Evolutionary conservation across 1,140 invertebrate species (phyloP).

Genomic region (Triops cancriformis): DNA sequence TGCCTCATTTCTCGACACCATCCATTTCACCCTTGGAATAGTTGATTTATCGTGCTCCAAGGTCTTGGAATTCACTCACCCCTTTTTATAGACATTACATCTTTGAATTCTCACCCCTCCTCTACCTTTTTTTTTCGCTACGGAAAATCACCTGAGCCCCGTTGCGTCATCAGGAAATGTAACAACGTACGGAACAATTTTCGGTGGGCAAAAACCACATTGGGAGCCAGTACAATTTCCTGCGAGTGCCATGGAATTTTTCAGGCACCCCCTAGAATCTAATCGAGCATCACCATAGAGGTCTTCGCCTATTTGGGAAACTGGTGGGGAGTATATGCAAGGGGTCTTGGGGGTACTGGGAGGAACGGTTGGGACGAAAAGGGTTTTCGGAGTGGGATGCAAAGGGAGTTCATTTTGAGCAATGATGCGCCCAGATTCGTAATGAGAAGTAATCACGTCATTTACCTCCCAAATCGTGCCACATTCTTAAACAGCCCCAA

Average conservation of each 20-base stretch:
- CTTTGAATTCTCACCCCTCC: not conserved
- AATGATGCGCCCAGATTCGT: not conserved
- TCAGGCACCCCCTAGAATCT: not conserved
- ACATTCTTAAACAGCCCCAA: not conserved
- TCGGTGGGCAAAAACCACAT: no score
- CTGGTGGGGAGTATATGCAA: not conserved
- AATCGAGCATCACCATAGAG: not conserved
- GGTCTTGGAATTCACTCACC: not conserved
- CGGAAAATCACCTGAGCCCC: no score
- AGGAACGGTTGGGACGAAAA: not conserved
- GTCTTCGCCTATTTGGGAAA: not conserved
- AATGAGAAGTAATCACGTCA: constrained; percentile 14
- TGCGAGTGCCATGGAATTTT: no score
- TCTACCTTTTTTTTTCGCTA: not conserved
- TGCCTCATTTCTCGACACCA: constrained; percentile 12
- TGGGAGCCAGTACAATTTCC: no score
- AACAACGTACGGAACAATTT: no score
- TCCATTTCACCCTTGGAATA: not conserved
- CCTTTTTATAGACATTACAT: not conserved
- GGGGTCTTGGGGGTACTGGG: not conserved
- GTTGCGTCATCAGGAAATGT: no score
- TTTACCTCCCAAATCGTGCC: constrained; percentile 1
- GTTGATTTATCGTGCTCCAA: not conserved
- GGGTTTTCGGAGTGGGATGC: no score
- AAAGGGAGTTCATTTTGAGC: not conserved